Percentiles rank a stretch among this genome's conserved stretches.
Conservation (phyloP, 2,113 vertebrate genomes). For the Corythornis madagascariensis region DNA sequence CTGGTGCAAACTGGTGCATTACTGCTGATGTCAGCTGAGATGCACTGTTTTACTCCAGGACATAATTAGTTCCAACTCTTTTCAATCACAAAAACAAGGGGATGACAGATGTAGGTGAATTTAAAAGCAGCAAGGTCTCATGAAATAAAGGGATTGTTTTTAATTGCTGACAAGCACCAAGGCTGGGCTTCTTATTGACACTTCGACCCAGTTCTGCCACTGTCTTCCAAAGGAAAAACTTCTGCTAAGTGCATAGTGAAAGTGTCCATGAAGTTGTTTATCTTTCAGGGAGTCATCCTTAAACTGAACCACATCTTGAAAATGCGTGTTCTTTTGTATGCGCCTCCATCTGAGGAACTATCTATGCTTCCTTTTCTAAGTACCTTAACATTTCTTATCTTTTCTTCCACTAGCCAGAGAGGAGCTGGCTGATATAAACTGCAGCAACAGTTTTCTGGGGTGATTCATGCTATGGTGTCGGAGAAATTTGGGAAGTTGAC, state of each 20-base stretch:
- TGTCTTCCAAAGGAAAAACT: not conserved
- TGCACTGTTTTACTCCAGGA: not conserved
- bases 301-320: not conserved
- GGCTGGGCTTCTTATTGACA: not conserved
- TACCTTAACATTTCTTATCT: not conserved
- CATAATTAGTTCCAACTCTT: not conserved
- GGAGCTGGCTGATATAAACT: not conserved
- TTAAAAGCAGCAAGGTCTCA: not conserved
- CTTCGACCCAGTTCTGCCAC: not conserved
- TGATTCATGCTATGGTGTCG: not conserved
- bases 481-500: slow-evolving; percentile 8
- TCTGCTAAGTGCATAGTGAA: not conserved
- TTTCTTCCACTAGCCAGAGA: not conserved
- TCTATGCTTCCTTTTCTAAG: not conserved
- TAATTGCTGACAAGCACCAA: not conserved
- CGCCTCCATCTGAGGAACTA: not conserved
- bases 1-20: slow-evolving; percentile 6
- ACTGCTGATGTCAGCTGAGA: not conserved
- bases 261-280: slow-evolving; percentile 1
- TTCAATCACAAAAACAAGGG: not conserved
- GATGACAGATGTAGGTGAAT: not conserved
- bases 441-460: not conserved
- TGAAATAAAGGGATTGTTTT: slow-evolving; percentile 22
- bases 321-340: not conserved
- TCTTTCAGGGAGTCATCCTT: not conserved